phyloP scores from a whole-genome alignment of 2,113 vertebrate genomes.

The Albula glossodonta region DNA sequence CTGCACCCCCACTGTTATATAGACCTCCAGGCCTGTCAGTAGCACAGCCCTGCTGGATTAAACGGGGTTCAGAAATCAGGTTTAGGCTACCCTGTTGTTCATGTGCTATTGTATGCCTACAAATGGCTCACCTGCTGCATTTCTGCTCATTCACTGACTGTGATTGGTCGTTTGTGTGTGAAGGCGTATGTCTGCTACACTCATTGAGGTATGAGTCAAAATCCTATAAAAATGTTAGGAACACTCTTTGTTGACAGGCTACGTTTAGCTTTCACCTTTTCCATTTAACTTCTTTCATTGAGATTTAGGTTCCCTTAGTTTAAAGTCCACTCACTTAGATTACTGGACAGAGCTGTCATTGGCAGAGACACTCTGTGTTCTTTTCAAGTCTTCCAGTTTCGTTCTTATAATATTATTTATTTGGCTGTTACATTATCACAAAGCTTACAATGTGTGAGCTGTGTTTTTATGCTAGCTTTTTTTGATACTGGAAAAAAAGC shows the following conservation, averaged over 20 bases:
- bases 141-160: background rate
- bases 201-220: background rate
- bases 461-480: background rate
- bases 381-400: background rate
- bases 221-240: background rate
- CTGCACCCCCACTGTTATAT: background rate
- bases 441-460: background rate
- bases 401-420: background rate
- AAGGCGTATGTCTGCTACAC: background rate
- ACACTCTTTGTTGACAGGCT: background rate
- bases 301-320: background rate
- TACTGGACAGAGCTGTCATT: background rate
- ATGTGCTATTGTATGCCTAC: background rate
- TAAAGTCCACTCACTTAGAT: background rate
- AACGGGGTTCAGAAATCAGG: background rate
- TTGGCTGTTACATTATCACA: background rate
- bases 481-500: background rate
- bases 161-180: background rate
- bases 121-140: background rate
- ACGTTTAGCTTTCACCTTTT: background rate
- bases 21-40: background rate
- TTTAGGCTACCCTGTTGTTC: background rate
- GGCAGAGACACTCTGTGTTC: background rate
- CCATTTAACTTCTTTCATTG: background rate
- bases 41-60: background rate